A percentile compares a stretch with the other conserved stretches of the same genome.
phyloP scores from a whole-genome alignment of 2,888 invertebrate genomes.

The Folsomia candida region DNA sequence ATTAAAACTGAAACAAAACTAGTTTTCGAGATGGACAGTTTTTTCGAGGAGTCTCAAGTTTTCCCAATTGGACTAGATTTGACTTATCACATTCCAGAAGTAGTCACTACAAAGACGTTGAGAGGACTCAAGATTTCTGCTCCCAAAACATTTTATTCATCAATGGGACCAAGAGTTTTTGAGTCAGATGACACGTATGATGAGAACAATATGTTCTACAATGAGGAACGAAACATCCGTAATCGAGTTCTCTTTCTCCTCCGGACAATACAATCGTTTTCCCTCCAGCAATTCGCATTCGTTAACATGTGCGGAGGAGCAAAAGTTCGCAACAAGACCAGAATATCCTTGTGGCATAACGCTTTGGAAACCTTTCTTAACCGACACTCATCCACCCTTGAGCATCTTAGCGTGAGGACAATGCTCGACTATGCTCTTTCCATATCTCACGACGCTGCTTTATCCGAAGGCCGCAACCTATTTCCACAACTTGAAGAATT shows the following conservation, averaged over 20 bases:
- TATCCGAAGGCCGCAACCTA: background rate
- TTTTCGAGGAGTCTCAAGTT: background rate
- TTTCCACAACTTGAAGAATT: constrained; percentile 23
- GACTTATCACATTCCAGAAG: background rate
- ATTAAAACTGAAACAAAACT: background rate
- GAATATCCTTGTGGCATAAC: constrained; percentile 16
- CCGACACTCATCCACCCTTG: constrained; percentile 12
- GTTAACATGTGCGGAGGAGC: background rate
- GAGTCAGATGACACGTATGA: background rate
- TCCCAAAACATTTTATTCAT: background rate
- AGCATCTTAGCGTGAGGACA: background rate
- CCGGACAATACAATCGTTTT: constrained; percentile 7
- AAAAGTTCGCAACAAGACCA: background rate
- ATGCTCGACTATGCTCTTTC: background rate
- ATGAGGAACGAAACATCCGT: constrained; percentile 7
- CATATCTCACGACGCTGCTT: background rate
- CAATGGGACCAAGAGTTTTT: background rate
- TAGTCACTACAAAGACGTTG: background rate
- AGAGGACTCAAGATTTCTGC: background rate
- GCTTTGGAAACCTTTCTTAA: constrained; percentile 9
- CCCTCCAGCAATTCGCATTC: background rate
- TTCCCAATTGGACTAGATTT: background rate
- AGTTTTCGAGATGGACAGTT: background rate
- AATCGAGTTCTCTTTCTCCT: constrained; percentile 16
- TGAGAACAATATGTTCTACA: background rate